Evolutionary conservation across 2,888 invertebrate genomes (phyloP).

Genomic region (Pristionchus mayeri): DNA sequence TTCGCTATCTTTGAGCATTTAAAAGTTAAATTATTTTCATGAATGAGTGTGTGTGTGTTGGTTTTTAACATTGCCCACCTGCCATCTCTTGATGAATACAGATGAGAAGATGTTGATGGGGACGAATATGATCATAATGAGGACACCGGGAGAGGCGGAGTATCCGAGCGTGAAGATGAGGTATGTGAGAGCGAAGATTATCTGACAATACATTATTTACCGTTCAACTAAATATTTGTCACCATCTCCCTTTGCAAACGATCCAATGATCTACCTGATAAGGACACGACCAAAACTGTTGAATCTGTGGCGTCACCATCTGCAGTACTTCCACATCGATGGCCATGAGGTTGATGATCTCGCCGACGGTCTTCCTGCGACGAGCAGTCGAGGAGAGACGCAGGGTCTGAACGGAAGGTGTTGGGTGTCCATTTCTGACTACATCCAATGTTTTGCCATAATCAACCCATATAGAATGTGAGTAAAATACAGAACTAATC

Average conservation of each 20-base stretch:
- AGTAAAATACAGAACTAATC: too few species aligned
- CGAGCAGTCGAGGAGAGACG: slow-evolving; percentile 70
- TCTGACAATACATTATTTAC: background rate
- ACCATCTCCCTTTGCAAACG: too few species aligned
- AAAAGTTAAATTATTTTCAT: too few species aligned
- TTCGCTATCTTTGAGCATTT: too few species aligned
- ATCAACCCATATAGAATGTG: too few species aligned
- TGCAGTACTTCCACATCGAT: slow-evolving; percentile 78
- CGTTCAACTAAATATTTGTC: background rate
- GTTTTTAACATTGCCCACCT: slow-evolving; percentile 53
- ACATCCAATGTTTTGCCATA: too few species aligned
- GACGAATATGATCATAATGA: slow-evolving; percentile 93
- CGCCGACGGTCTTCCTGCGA: slow-evolving; percentile 79
- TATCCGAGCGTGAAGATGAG: slow-evolving; percentile 81
- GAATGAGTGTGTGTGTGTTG: too few species aligned
- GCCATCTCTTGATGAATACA: slow-evolving; percentile 64
- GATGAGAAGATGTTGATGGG: slow-evolving; percentile 73
- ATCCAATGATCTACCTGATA: slow-evolving; percentile 68
- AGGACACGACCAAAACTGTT: slow-evolving; percentile 77
- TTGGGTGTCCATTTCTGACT: too few species aligned
- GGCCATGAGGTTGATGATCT: slow-evolving; percentile 80
- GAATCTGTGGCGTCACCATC: slow-evolving; percentile 75
- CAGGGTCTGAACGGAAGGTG: background rate
- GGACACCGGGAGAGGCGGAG: slow-evolving; percentile 92
- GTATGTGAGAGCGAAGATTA: slow-evolving; percentile 73